These are phyloP conservation scores for Leptocoma aspasia DNA, from an alignment of 2,113 vertebrate genomes.

Conservation along the genomic window DNA sequence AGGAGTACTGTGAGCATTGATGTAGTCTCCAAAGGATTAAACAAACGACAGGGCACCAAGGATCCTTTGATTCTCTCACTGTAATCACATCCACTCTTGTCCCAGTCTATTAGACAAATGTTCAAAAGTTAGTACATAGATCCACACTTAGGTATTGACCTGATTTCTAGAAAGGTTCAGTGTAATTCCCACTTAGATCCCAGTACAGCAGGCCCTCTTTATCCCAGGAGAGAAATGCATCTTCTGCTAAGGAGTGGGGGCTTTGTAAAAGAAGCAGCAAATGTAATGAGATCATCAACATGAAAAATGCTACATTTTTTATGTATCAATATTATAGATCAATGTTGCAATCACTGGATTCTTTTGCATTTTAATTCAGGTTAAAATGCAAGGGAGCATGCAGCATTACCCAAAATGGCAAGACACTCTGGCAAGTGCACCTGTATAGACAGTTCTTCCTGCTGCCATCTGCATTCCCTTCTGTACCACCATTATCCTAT, in stretches of 20 bases:
- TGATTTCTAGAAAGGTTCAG: not conserved
- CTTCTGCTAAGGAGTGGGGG: not conserved
- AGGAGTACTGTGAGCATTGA: not conserved
- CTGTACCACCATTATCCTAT: not conserved
- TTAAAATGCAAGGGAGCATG: not conserved
- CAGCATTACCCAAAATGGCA: not conserved
- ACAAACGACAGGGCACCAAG: not conserved
- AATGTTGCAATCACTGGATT: not conserved
- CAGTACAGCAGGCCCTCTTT: not conserved
- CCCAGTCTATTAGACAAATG: not conserved
- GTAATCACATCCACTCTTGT: fast-evolving
- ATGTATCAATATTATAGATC: not conserved
- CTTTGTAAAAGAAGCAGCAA: not conserved
- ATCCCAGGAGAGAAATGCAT: not conserved
- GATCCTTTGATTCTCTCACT: not conserved
- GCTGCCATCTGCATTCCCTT: not conserved
- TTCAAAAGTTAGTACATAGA: not conserved
- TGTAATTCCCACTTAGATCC: not conserved
- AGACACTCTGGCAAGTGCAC: not conserved
- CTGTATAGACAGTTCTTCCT: not conserved
- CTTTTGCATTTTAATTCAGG: not conserved
- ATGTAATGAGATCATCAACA: not conserved
- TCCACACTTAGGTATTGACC: not conserved
- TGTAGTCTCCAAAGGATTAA: not conserved
- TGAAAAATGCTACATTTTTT: not conserved